Evolutionary conservation across 2,113 vertebrate species (phyloP), one percentile per base, ranked within the genome.

Genomic region (Malurus alboscapulatus): DNA sequence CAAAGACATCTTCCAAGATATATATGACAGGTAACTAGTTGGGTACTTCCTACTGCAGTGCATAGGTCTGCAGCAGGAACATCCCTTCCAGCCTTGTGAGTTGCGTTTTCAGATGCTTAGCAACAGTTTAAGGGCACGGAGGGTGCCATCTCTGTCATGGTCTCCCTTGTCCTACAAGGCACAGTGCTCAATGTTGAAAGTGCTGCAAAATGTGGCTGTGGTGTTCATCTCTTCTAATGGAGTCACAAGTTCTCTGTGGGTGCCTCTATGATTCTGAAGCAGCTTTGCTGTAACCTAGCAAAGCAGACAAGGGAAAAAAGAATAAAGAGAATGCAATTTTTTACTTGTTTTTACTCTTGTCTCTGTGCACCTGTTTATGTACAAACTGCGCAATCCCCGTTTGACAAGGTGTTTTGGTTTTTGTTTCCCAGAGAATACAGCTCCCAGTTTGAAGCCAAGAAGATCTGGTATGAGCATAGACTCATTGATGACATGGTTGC

Each of bases 401-500:
- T 85, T 69, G 32, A 25, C 68, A 47, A 65, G 10, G 3, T 83
- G 61, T 32, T 87, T 67, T 30, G 48, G 0, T 26, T 91, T 36
- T 85, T 88, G 21, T 95, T 89, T 95, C 74, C 16, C 95, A 99
- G 99, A 93, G 98, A 99, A 54, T 99, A 99, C 95, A 98, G 96
- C 30, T 88, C 98, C 71, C 88, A 99, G 59, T 99, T 99, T 95
- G 99, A 99, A 96, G 98, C 98, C 74, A 98, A 98, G 88, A 98
- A 98, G 24, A 99, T 99, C 97, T 99, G 98, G 99, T 99, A 99
- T 42, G 99, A 99, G 88, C 99, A 99, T 76, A 98, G 99, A 25
- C 98, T 99, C 59, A 99, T 99, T 25, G 99, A 99, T 54, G 99
- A 99, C 95, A 99, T 99, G 99, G 99, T 99, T 96, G 99, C 99